phyloP scores from a whole-genome alignment of 2,888 invertebrate species.

The Leucania comma region DNA sequence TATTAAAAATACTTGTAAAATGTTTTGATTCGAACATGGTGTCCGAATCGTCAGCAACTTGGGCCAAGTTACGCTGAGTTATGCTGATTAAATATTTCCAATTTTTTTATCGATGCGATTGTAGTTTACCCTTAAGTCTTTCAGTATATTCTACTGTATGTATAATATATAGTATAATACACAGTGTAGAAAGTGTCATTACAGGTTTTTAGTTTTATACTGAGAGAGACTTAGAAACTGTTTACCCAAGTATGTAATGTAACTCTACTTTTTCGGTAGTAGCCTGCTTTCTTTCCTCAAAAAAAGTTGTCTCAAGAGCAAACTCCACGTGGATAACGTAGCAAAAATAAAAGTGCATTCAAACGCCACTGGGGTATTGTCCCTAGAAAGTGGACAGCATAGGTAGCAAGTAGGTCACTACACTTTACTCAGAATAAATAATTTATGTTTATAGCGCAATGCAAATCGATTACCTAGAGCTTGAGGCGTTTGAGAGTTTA shows the following conservation, averaged over 20 bases:
- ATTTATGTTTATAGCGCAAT: slow-evolving; percentile 58
- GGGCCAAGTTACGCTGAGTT: too few relatives aligned
- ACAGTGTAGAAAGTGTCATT: neutral
- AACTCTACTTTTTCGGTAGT: neutral
- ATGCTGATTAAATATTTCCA: neutral
- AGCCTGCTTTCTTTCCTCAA: too few relatives aligned
- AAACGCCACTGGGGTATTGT: slow-evolving; percentile 21
- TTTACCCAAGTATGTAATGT: neutral
- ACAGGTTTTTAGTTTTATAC: too few relatives aligned
- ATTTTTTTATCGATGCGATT: neutral
- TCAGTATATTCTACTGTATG: too few relatives aligned
- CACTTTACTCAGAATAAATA: slow-evolving; percentile 61
- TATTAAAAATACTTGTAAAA: too few relatives aligned
- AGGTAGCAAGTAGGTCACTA: slow-evolving; percentile 64
- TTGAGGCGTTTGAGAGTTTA: slow-evolving; percentile 16
- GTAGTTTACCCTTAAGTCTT: neutral
- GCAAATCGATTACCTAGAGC: slow-evolving; percentile 27
- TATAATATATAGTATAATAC: too few relatives aligned
- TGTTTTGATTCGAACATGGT: too few relatives aligned
- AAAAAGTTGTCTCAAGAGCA: neutral
- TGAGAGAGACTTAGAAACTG: neutral
- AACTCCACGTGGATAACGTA: neutral
- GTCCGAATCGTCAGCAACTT: too few relatives aligned
- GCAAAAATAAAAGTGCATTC: neutral
- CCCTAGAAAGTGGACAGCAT: slow-evolving; percentile 73